Percentiles rank a stretch among this genome's conserved stretches.
Evolutionary conservation across 2,797 vertebrate genomes (phyloP).

Genomic region (Molossus molossus): DNA sequence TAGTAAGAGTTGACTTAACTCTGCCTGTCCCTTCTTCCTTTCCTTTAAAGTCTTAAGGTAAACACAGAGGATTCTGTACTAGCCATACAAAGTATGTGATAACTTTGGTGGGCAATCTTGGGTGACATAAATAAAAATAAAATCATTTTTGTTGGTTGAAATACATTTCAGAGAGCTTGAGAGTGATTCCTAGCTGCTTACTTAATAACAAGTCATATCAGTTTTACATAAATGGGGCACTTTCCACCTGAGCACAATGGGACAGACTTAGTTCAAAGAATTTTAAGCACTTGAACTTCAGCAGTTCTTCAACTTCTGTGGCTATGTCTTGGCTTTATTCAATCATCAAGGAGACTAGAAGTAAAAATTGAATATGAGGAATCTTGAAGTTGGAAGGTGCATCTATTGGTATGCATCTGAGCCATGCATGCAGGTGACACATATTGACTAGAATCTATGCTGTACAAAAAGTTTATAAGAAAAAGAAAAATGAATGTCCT

Average conservation of each 20-base stretch:
- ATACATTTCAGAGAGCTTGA: constrained; percentile 32
- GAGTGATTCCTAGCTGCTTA: not conserved
- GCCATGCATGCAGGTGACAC: not conserved
- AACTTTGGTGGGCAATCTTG: constrained; percentile 70
- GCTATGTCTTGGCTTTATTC: not conserved
- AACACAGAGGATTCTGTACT: constrained; percentile 54
- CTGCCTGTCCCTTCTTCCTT: constrained; percentile 32
- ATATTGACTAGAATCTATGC: not conserved
- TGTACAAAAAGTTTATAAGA: not conserved
- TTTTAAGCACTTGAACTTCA: not conserved
- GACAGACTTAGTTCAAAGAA: constrained; percentile 27
- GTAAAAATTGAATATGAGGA: not conserved
- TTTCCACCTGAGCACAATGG: not conserved
- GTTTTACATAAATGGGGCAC: not conserved
- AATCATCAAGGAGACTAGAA: not conserved
- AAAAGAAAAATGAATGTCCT: not conserved
- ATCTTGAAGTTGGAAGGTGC: not conserved
- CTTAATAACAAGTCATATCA: not conserved
- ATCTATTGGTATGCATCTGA: not conserved
- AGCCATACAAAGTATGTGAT: constrained; percentile 52
- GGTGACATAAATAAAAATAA: constrained; percentile 80
- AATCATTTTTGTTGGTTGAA: constrained; percentile 78
- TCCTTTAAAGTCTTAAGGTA: constrained; percentile 74
- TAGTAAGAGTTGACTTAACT: not conserved
- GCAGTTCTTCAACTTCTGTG: not conserved